These are phyloP conservation scores for Lamproptera curius DNA, from an alignment of 2,888 invertebrate species.

Conservation along the genomic window DNA sequence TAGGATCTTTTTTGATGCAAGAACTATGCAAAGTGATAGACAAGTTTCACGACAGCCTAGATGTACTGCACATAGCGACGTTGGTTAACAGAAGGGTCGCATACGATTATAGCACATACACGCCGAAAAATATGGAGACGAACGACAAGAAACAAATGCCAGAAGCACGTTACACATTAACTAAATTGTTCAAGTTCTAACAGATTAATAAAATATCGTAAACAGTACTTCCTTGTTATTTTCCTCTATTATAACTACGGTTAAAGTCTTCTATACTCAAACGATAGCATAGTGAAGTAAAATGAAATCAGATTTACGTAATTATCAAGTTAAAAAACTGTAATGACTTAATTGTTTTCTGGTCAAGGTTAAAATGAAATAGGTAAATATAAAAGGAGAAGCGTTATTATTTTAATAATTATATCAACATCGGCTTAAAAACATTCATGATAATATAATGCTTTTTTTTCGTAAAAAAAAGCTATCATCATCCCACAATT, in stretches of 20 bases:
- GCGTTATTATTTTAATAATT: too few relatives aligned
- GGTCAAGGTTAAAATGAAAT: too few relatives aligned
- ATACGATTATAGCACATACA: constrained; percentile 37
- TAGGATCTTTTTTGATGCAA: constrained; percentile 57
- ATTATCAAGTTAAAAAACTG: too few relatives aligned
- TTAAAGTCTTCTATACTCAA: too few relatives aligned
- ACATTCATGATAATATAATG: neutral
- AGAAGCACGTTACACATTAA: constrained; percentile 52
- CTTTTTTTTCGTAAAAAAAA: neutral
- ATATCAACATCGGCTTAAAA: too few relatives aligned
- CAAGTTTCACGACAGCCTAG: constrained; percentile 34
- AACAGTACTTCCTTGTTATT: neutral
- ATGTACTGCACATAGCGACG: constrained; percentile 49
- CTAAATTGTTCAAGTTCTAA: constrained; percentile 42
- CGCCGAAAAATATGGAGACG: constrained; percentile 29
- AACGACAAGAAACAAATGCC: constrained; percentile 56
- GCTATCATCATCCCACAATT: too few relatives aligned
- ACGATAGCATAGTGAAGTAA: too few relatives aligned
- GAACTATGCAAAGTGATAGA: constrained; percentile 47
- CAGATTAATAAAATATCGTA: neutral
- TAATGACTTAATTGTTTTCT: too few relatives aligned
- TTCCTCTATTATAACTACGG: neutral
- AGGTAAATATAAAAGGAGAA: too few relatives aligned
- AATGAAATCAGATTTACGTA: too few relatives aligned
- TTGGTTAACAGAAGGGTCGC: constrained; percentile 44